Conservation (phyloP, 2,797 vertebrate species). For the Eurystomus glaucurus region DNA sequence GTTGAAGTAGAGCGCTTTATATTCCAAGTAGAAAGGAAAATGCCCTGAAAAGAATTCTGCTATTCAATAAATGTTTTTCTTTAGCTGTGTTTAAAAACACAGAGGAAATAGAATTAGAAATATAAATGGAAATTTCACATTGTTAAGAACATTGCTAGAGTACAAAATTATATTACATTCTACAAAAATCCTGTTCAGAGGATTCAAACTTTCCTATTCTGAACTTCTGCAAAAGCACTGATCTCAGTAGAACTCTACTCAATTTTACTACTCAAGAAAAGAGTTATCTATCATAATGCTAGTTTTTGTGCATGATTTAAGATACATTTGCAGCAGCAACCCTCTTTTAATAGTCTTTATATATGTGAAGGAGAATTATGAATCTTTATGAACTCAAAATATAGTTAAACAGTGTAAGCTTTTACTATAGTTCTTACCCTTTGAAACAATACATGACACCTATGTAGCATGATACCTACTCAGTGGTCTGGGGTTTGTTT, state of each 20-base stretch:
- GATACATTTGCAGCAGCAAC: background rate
- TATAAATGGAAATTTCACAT: background rate
- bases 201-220: background rate
- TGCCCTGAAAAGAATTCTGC: background rate
- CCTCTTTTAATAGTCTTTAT: background rate
- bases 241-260: background rate
- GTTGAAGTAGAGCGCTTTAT: background rate
- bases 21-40: background rate
- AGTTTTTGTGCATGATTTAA: background rate
- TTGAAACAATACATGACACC: background rate
- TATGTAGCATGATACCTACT: rapidly evolving
- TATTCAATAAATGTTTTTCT: background rate
- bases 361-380: background rate
- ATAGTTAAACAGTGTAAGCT: background rate
- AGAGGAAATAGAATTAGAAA: background rate
- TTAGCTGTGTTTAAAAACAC: background rate
- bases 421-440: background rate
- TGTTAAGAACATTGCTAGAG: background rate
- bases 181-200: background rate
- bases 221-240: background rate
- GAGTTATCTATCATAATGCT: background rate
- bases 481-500: background rate
- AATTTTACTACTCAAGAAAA: background rate
- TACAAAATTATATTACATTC: background rate
- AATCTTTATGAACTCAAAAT: background rate